Base-by-base conservation (phyloP, 2,113 vertebrate genomes). In the Craseonycteris thonglongyai region DNA sequence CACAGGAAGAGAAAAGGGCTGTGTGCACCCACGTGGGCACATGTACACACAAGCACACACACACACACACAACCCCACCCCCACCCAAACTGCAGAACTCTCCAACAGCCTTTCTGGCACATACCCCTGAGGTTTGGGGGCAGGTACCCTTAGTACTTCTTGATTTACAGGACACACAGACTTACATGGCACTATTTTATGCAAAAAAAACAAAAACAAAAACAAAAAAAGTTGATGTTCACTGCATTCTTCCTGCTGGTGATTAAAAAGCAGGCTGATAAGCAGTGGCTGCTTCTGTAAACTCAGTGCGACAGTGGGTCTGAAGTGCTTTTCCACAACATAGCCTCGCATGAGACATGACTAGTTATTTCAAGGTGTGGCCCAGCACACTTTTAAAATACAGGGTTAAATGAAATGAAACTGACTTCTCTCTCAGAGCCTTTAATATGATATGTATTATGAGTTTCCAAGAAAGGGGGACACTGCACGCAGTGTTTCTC, bases 351-450 rank as follows among this genome's bases (percentile, higher is more conserved):
- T 1, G 63, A 88, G 58, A 49, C 14, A 42, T 21, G 42, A 59
- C 42, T 38, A 79, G 26, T 56, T 71, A 90, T 85, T 86, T 82
- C 19, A 78, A 69, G 28, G 45, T 68, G 18, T 59, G 56, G 40
- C 21, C 63, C 92, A 71, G 85, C 65, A 79, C 68, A 54, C 68
- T n/a, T 87, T 14, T 80, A 83, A 90, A 83, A 78, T 35, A n/a
- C 3, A 75, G 30, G 49, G 18, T 65, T 90, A 81, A 95, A 80
- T 49, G 76, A 92, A 95, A 21, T 51, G 66, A 78, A 88, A 90
- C 28, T 78, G 30, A 94, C 45, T 78, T 90, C 45, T 86, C 83
- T 11, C 54, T 58, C 28, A 54, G n/a, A 75, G 69, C 33, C 54
- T 68, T 89, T 84, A 49, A 45, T 66, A 86, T 58, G 49, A 40